Evolutionary conservation across 2,888 invertebrate species (phyloP).

Genomic region (Julus scanicus): DNA sequence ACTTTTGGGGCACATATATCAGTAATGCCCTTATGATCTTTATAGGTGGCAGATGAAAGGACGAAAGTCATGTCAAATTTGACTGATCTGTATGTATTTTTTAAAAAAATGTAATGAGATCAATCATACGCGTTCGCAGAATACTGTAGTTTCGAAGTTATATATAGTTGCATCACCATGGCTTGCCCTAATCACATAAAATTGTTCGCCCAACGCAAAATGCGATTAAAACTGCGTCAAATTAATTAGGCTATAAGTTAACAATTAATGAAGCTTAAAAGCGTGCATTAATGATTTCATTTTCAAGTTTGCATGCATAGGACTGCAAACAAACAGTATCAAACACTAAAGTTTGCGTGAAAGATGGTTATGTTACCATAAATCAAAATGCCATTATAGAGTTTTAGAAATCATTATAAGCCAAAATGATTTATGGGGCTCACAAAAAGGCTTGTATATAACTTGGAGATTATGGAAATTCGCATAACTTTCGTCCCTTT

Average conservation of each 20-base stretch:
- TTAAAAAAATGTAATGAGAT: no score
- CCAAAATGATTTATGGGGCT: not conserved
- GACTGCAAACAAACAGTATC: not conserved
- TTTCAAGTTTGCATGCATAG: not conserved
- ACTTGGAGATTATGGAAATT: not conserved
- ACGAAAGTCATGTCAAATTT: no score
- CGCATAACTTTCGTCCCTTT: not conserved
- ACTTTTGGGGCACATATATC: no score
- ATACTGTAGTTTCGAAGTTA: no score
- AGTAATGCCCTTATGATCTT: no score
- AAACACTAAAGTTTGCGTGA: not conserved
- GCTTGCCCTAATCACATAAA: not conserved
- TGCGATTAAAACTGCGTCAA: not conserved
- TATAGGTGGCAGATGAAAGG: no score
- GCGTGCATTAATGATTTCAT: not conserved
- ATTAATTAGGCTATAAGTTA: conserved; percentile 10
- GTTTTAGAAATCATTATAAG: conserved; percentile 10
- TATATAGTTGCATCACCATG: not conserved
- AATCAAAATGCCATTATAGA: not conserved
- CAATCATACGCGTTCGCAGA: no score
- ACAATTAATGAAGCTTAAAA: not conserved
- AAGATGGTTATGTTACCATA: not conserved
- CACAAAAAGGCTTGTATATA: not conserved
- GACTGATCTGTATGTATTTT: no score
- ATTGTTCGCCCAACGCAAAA: not conserved